phyloP scores from a whole-genome alignment of 2,113 vertebrate species.

The Anthoscopus minutus region DNA sequence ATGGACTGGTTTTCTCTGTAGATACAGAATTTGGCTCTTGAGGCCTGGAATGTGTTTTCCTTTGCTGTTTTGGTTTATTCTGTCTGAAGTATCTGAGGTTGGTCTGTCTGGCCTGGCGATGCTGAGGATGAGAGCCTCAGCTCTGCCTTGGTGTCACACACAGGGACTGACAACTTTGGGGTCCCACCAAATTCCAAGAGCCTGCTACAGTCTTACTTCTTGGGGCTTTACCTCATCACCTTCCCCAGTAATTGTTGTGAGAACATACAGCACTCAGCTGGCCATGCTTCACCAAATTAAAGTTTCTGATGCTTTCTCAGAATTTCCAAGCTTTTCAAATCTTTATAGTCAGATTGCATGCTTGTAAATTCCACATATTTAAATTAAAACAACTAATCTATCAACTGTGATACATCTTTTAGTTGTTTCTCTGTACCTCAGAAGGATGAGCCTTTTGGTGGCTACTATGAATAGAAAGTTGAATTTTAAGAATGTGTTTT shows the following conservation, averaged over 20 bases:
- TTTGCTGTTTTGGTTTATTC: background rate
- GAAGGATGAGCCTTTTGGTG: background rate
- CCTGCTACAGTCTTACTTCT: rapidly evolving
- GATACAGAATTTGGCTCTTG: background rate
- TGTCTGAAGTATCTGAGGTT: background rate
- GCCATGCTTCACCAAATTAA: background rate
- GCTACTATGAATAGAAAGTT: background rate
- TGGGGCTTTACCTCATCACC: background rate
- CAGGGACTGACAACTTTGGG: background rate
- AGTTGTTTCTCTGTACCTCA: background rate
- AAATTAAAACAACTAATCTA: background rate
- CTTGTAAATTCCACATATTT: background rate
- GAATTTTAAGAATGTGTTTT: background rate
- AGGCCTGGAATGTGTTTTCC: background rate
- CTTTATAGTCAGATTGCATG: background rate
- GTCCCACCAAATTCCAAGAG: background rate
- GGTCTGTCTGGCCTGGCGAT: rapidly evolving
- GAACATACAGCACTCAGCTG: background rate
- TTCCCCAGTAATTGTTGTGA: background rate
- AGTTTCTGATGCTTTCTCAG: background rate
- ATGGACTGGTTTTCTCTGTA: rapidly evolving
- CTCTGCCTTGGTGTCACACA: background rate
- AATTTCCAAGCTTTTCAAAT: background rate
- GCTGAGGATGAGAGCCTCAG: background rate
- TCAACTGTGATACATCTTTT: background rate